Conservation (phyloP, 2,797 vertebrate genomes). For the Pachyuromys duprasi region DNA sequence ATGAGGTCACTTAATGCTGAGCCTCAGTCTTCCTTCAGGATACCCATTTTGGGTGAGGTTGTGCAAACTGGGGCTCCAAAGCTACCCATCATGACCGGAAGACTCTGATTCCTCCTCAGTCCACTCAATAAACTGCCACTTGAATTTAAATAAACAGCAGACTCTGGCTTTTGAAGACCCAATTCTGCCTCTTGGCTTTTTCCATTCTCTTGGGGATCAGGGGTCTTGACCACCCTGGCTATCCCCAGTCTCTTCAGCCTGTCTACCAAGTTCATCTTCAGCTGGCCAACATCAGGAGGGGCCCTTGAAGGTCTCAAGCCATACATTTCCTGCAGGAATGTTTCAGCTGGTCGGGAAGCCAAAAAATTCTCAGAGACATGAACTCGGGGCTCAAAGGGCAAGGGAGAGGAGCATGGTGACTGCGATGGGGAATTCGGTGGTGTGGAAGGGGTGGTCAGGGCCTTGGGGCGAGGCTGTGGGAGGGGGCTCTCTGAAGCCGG, state of each 20-base stretch:
- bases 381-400: constrained; percentile 88
- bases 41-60: constrained; percentile 89
- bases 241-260: constrained; percentile 94
- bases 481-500: constrained; percentile 81
- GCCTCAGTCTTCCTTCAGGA: constrained; percentile 88
- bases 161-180: constrained; percentile 87
- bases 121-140: constrained; percentile 93
- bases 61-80: constrained; percentile 86
- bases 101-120: constrained; percentile 96
- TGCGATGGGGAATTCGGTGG: constrained; percentile 93
- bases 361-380: constrained; percentile 93
- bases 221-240: constrained; percentile 89
- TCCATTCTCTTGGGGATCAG: constrained; percentile 74
- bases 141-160: constrained; percentile 91
- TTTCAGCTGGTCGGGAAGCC: constrained; percentile 96
- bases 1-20: constrained; percentile 11
- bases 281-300: constrained; percentile 87
- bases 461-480: constrained; percentile 76
- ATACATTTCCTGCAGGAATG: constrained; percentile 96
- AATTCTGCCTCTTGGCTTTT: constrained; percentile 72
- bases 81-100: constrained; percentile 93
- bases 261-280: constrained; percentile 92
- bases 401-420: constrained; percentile 91
- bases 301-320: constrained; percentile 91
- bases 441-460: constrained; percentile 89